Evolutionary conservation across 2,888 invertebrate genomes (phyloP).

Genomic region (Alentia gelatinosa): DNA sequence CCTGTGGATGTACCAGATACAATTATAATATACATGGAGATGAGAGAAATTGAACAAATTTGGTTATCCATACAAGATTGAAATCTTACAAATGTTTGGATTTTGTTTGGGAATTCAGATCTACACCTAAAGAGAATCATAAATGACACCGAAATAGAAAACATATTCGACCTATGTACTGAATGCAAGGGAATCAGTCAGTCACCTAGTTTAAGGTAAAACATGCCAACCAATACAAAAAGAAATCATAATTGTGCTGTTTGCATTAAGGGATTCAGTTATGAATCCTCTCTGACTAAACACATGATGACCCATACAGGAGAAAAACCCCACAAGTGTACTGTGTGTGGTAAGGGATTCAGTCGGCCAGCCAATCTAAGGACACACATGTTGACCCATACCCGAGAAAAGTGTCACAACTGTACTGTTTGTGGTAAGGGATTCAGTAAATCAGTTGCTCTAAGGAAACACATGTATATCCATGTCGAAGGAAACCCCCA

Average conservation of each 20-base stretch:
- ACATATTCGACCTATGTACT: not conserved
- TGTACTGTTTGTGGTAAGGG: not conserved
- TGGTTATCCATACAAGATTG: too few species aligned
- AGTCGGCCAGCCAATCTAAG: not conserved
- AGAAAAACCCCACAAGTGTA: not conserved
- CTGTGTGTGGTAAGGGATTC: not conserved
- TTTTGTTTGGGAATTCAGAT: too few species aligned
- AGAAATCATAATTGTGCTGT: too few species aligned
- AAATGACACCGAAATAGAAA: too few species aligned
- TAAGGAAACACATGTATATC: not conserved
- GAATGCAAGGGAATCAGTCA: too few species aligned
- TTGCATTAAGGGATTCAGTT: too few species aligned
- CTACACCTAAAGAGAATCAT: too few species aligned
- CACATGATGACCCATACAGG: not conserved
- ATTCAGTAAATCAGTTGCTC: not conserved
- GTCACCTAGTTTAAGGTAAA: not conserved
- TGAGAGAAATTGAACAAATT: too few species aligned
- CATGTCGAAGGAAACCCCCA: not conserved
- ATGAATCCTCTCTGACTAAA: not conserved
- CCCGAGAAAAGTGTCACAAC: not conserved
- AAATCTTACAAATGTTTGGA: too few species aligned
- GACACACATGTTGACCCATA: not conserved
- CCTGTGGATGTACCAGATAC: too few species aligned
- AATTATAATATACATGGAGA: too few species aligned
- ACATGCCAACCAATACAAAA: too few species aligned